These are phyloP conservation scores for Lathronympha strigana DNA, from an alignment of 2,888 invertebrate genomes.

Conservation along the genomic window DNA sequence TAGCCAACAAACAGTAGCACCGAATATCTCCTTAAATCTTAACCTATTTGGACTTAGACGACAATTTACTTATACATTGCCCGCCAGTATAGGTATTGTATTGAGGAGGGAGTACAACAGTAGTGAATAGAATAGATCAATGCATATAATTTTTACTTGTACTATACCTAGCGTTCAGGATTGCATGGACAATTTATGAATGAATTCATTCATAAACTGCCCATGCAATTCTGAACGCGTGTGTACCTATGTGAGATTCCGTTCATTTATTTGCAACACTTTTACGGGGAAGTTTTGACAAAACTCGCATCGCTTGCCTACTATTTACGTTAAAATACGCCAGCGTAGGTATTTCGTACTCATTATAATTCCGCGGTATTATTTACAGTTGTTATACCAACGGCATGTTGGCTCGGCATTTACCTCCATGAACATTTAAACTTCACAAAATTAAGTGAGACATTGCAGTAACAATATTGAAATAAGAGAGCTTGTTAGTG, in stretches of 20 bases:
- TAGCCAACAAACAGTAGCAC: conserved; percentile 32
- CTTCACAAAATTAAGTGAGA: conserved; percentile 21
- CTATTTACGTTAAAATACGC: background rate
- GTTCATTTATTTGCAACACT: no score
- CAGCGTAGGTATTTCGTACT: background rate
- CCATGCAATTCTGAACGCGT: no score
- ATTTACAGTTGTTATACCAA: conserved; percentile 7
- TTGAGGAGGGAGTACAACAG: no score
- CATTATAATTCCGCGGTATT: background rate
- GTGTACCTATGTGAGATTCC: no score
- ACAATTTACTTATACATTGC: background rate
- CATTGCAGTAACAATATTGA: conserved; percentile 20
- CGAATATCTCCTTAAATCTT: conserved; percentile 30
- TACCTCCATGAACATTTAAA: conserved; percentile 1
- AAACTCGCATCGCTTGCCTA: no score
- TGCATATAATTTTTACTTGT: no score
- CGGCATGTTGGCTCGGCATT: background rate
- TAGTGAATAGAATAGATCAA: no score
- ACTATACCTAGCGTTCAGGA: no score
- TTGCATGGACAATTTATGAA: no score
- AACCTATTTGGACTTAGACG: conserved; percentile 20
- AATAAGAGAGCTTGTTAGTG: conserved; percentile 17
- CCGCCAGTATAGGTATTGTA: background rate
- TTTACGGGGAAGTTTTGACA: no score
- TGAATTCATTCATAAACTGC: no score